Percentiles rank a stretch among this genome's conserved stretches.
Conservation (phyloP, 37 sponge, comb jelly and placozoan species). For the Mnemiopsis leidyi region DNA sequence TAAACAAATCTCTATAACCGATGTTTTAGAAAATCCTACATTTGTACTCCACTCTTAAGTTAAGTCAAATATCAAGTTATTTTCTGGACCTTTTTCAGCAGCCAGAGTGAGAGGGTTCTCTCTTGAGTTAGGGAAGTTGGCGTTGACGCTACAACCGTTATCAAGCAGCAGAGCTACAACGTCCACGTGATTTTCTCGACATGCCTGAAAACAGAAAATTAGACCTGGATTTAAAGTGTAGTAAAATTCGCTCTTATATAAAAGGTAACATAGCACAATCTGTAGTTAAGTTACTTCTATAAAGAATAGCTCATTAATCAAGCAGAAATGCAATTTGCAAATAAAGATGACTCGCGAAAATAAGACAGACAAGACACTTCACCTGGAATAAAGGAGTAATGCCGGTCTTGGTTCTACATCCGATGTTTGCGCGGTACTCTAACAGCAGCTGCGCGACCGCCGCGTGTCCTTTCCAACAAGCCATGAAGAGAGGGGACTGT, state of each 20-base stretch:
- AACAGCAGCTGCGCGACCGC: conserved; percentile 89
- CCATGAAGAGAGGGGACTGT: conserved; percentile 98
- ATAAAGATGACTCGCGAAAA: too few relatives aligned
- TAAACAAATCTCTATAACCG: too few relatives aligned
- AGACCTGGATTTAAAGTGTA: too few relatives aligned
- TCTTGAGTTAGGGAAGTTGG: conserved; percentile 95
- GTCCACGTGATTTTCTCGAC: conserved; percentile 95
- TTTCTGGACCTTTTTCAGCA: conserved; percentile 91
- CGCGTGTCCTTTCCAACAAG: conserved; percentile 98
- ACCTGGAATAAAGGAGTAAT: conserved; percentile 99
- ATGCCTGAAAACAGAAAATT: conserved; percentile 72
- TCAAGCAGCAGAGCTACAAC: conserved; percentile 92
- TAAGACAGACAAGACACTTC: too few relatives aligned
- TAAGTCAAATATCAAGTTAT: too few relatives aligned
- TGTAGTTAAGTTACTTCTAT: too few relatives aligned
- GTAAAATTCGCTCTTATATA: too few relatives aligned
- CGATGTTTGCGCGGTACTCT: conserved; percentile 85
- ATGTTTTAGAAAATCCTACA: too few relatives aligned
- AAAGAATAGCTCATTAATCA: too few relatives aligned
- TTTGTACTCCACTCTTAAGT: too few relatives aligned
- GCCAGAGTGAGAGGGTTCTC: conserved; percentile 96
- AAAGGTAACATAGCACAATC: too few relatives aligned
- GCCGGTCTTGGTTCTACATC: conserved; percentile 96
- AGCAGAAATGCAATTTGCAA: too few relatives aligned
- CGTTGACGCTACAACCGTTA: conserved; percentile 89